phyloP scores from a whole-genome alignment of 2,888 invertebrate species.

The Agonopterix alstromeriana region DNA sequence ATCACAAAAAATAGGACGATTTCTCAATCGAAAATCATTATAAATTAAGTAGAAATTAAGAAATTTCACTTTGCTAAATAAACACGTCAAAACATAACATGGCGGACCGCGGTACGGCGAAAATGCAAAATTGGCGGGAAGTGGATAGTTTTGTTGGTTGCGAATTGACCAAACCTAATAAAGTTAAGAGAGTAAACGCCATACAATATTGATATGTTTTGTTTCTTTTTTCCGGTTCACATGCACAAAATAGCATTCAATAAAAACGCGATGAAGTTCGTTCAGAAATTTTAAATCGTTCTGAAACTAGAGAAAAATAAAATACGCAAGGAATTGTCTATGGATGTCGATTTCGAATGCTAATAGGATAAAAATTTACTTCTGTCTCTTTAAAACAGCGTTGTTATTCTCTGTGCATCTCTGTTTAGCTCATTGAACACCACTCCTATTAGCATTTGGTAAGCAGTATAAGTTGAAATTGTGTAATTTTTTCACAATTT shows the following conservation, averaged over 20 bases:
- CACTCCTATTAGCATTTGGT: background rate
- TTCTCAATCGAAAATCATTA: background rate
- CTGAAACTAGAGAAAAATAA: too few relatives aligned
- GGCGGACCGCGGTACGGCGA: background rate
- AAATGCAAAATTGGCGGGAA: conserved; percentile 1
- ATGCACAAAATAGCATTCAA: too few relatives aligned
- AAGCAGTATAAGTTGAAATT: background rate
- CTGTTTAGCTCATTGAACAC: background rate
- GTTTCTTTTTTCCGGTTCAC: too few relatives aligned
- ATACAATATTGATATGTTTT: too few relatives aligned
- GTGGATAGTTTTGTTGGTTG: background rate
- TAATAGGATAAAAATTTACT: background rate
- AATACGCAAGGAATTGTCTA: too few relatives aligned
- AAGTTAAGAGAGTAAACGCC: too few relatives aligned
- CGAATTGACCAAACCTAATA: background rate
- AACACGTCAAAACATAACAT: conserved; percentile 10
- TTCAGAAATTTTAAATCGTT: too few relatives aligned
- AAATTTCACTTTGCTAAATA: background rate
- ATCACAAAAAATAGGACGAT: background rate
- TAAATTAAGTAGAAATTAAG: background rate
- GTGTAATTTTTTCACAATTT: conserved; percentile 24
- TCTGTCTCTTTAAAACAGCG: background rate
- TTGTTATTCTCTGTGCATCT: background rate
- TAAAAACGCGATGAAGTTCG: too few relatives aligned
- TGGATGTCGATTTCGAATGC: background rate